phyloP scores from a whole-genome alignment of 2,888 invertebrate genomes.

The Tetropium fuscum region DNA sequence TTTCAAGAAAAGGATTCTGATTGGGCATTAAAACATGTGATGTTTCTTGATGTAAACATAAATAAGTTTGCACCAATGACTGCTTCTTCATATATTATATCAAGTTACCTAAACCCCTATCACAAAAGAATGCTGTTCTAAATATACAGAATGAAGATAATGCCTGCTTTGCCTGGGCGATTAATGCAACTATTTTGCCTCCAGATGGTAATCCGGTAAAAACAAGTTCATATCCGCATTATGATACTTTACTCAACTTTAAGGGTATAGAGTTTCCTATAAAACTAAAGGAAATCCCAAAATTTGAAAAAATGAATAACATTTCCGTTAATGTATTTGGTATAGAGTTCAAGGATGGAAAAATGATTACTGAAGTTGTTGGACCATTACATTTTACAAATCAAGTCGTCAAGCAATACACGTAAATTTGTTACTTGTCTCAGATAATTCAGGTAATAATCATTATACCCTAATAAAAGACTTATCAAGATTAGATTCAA shows the following conservation, averaged over 20 bases:
- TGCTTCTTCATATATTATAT: constrained; percentile 12
- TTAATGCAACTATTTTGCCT: constrained; percentile 6
- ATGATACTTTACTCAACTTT: constrained; percentile 9
- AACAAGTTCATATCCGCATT: constrained; percentile 1
- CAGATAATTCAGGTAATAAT: constrained; percentile 1
- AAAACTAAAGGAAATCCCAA: constrained; percentile 10
- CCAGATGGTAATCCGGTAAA: neutral
- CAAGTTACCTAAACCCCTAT: neutral
- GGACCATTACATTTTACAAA: constrained; percentile 14
- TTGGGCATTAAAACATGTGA: constrained; percentile 7
- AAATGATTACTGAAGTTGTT: constrained; percentile 3
- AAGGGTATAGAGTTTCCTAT: constrained; percentile 8
- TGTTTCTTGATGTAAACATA: constrained; percentile 10
- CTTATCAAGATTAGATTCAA: constrained; percentile 3
- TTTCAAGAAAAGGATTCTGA: neutral
- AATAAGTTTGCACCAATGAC: neutral
- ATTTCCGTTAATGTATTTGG: constrained; percentile 6
- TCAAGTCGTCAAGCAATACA: constrained; percentile 10
- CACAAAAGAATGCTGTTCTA: neutral
- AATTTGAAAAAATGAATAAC: constrained; percentile 16
- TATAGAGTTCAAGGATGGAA: neutral
- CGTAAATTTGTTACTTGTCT: neutral
- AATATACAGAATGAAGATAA: constrained; percentile 1
- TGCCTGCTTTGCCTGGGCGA: neutral
- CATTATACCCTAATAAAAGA: constrained; percentile 6